Percentiles rank a stretch among this genome's conserved stretches.
These are phyloP conservation scores for Dendropsophus ebraccatus DNA, from an alignment of 2,113 vertebrate genomes.

Conservation along the genomic window DNA sequence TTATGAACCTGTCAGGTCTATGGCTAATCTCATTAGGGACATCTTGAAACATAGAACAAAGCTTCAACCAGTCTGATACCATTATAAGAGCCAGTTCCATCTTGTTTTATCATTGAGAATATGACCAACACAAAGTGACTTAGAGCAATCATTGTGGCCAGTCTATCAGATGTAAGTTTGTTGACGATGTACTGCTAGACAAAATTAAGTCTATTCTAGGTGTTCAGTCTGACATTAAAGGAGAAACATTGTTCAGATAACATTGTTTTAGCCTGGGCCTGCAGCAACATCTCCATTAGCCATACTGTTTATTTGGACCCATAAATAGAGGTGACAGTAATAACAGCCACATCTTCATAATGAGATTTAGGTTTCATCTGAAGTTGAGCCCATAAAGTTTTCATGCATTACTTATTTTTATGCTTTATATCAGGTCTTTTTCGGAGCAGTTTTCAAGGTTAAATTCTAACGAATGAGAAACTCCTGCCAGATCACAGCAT, in stretches of 20 bases:
- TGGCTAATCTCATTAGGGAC: too few relatives aligned
- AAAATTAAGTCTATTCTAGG: background rate
- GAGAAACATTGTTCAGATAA: background rate
- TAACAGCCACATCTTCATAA: constrained; percentile 37
- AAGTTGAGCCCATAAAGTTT: constrained; percentile 47
- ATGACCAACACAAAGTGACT: too few relatives aligned
- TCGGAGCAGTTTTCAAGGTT: constrained; percentile 45
- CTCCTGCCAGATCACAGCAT: constrained; percentile 29
- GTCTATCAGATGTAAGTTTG: background rate
- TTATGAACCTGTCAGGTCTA: too few relatives aligned
- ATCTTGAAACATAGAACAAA: too few relatives aligned
- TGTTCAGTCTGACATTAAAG: background rate
- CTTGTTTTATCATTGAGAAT: too few relatives aligned
- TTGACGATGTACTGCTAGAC: background rate
- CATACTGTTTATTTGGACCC: constrained; percentile 20
- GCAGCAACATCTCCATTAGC: constrained; percentile 29
- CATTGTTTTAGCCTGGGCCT: background rate
- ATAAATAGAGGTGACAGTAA: constrained; percentile 12
- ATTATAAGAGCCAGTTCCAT: too few relatives aligned
- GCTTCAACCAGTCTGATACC: too few relatives aligned
- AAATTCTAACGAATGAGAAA: constrained; percentile 40
- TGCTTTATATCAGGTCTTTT: constrained; percentile 1
- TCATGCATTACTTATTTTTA: constrained; percentile 50
- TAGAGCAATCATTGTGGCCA: too few relatives aligned
- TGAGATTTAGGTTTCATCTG: constrained; percentile 40